Percentiles rank a stretch among this genome's conserved stretches.
Evolutionary conservation across 2,113 vertebrate genomes (phyloP).

Genomic region (Ameiurus melas): DNA sequence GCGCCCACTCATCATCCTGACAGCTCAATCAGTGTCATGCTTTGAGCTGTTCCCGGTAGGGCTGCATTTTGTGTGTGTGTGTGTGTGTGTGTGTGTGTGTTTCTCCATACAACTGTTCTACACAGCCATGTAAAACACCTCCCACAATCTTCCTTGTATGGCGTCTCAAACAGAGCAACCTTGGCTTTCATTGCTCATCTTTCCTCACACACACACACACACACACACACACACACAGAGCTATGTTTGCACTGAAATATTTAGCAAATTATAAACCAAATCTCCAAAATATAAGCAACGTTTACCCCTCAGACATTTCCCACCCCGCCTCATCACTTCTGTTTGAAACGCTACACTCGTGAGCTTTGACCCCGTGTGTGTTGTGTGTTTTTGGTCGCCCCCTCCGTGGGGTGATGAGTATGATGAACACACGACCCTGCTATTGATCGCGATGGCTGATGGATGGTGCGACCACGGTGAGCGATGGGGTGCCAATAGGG

Average conservation of each 20-base stretch:
- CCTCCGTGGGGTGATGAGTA: slow-evolving; percentile 65
- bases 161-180: neutral
- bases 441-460: slow-evolving; percentile 87
- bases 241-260: neutral
- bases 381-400: slow-evolving; percentile 22
- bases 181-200: slow-evolving; percentile 50
- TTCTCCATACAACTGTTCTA: slow-evolving; percentile 39
- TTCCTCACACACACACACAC: slow-evolving; percentile 69
- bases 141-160: slow-evolving; percentile 38
- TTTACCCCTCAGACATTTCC: neutral
- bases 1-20: slow-evolving; percentile 84
- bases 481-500: slow-evolving; percentile 86
- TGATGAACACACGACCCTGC: slow-evolving; percentile 75
- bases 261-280: neutral
- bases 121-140: slow-evolving; percentile 29
- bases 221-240: slow-evolving; percentile 61
- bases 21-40: slow-evolving; percentile 80
- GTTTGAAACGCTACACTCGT: neutral
- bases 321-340: too few species aligned
- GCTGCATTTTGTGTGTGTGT: slow-evolving; percentile 48
- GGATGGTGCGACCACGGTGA: slow-evolving; percentile 82
- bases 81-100: slow-evolving; percentile 37
- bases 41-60: slow-evolving; percentile 24
- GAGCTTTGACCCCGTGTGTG: slow-evolving; percentile 47
- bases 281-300: neutral